Conservation (phyloP, 2,797 vertebrate species). For the Oreortyx pictus region DNA sequence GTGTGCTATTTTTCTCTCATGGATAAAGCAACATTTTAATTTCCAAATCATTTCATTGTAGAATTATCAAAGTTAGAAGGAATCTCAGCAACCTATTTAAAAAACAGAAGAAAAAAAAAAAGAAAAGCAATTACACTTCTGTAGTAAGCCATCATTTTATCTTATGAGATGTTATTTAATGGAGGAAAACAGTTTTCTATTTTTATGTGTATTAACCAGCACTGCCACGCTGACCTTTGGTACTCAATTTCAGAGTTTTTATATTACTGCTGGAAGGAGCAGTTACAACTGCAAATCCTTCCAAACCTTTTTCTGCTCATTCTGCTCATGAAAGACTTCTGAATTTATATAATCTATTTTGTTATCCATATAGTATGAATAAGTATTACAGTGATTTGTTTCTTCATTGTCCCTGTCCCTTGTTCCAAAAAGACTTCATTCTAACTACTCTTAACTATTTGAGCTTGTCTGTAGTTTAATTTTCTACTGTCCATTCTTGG, state of each 20-base stretch:
- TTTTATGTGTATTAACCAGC: slow-evolving; percentile 8
- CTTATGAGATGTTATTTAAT: slow-evolving; percentile 21
- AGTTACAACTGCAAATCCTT: slow-evolving; percentile 11
- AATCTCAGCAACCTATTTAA: neutral
- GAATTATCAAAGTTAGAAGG: neutral
- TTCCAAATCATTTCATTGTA: neutral
- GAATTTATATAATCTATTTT: slow-evolving; percentile 20
- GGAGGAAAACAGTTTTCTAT: neutral
- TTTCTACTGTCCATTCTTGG: slow-evolving; percentile 16
- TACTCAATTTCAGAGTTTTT: slow-evolving; percentile 32
- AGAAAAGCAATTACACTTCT: neutral
- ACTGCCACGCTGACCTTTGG: neutral
- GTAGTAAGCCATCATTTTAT: neutral
- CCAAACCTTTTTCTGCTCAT: neutral
- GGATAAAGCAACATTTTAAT: slow-evolving; percentile 28
- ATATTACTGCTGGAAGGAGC: neutral
- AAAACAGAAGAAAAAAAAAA: neutral
- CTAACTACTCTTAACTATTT: neutral
- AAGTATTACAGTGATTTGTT: neutral
- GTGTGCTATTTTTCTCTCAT: neutral
- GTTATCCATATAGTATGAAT: neutral
- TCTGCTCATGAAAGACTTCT: neutral
- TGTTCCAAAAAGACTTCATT: neutral
- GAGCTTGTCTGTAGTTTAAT: neutral
- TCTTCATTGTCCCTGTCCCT: neutral